Evolutionary conservation across 1,140 invertebrate genomes (phyloP).

Genomic region (Pseudoatta argentina): DNA sequence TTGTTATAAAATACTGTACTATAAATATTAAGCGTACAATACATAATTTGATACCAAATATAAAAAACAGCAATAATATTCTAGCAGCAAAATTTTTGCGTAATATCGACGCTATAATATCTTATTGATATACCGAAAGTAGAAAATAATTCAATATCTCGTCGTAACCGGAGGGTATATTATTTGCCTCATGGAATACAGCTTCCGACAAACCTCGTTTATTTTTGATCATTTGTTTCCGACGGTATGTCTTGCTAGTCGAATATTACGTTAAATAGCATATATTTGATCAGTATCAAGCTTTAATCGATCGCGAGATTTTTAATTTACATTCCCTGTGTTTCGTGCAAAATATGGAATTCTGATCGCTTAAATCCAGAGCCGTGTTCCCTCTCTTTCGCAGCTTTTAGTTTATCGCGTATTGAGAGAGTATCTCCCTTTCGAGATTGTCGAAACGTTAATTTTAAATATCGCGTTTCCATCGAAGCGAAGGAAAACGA

Average conservation of each 20-base stretch:
- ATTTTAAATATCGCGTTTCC: slow-evolving; percentile 31
- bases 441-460: slow-evolving; percentile 31
- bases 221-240: slow-evolving; percentile 14
- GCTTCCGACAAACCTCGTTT: slow-evolving; percentile 10
- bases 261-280: slow-evolving; percentile 49
- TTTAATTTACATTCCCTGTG: slow-evolving; percentile 28
- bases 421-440: slow-evolving; percentile 22
- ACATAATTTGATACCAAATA: no score
- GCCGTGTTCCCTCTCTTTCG: background rate
- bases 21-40: no score
- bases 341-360: background rate
- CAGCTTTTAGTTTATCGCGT: slow-evolving; percentile 28
- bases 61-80: no score
- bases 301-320: slow-evolving; percentile 33
- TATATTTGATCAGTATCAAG: slow-evolving; percentile 1
- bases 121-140: background rate
- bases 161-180: background rate
- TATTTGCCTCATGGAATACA: background rate
- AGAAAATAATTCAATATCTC: slow-evolving; percentile 12
- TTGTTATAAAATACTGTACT: no score
- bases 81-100: no score
- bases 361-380: slow-evolving; percentile 22
- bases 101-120: background rate
- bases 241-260: background rate
- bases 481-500: slow-evolving; percentile 1